phyloP scores from a whole-genome alignment of 2,888 invertebrate genomes.

The Drosophila anomelani region DNA sequence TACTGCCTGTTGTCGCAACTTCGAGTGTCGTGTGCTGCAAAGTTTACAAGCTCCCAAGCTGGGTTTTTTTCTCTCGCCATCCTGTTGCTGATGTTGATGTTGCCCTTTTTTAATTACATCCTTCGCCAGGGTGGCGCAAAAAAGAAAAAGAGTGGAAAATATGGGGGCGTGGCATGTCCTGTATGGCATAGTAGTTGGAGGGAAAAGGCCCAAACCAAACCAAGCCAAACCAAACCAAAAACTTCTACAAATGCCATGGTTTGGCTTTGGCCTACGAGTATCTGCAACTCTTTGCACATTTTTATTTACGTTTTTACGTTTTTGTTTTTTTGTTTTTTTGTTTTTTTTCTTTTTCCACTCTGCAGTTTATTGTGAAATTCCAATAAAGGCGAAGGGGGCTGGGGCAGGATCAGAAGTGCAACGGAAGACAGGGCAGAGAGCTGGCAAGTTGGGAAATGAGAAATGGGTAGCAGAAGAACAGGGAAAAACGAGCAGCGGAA shows the following conservation, averaged over 20 bases:
- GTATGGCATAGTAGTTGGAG: not conserved
- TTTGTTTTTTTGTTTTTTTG: not conserved
- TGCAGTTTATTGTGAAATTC: constrained; percentile 78
- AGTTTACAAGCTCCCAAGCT: constrained; percentile 68
- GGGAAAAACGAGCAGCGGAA: constrained; percentile 34
- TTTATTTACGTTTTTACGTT: constrained; percentile 6
- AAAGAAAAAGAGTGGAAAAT: constrained; percentile 8
- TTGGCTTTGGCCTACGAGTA: constrained; percentile 67
- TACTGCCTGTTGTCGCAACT: constrained; percentile 37
- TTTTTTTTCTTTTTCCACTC: constrained; percentile 16
- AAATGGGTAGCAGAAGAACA: constrained; percentile 29
- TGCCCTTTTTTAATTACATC: constrained; percentile 78
- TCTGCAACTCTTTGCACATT: constrained; percentile 25
- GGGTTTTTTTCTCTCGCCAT: constrained; percentile 43
- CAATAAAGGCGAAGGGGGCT: constrained; percentile 66
- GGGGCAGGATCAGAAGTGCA: constrained; percentile 36
- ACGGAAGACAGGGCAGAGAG: not conserved
- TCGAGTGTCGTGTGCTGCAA: constrained; percentile 60
- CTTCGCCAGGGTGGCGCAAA: constrained; percentile 39
- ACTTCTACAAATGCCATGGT: constrained; percentile 65
- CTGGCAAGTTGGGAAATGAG: constrained; percentile 26
- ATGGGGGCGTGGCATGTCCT: not conserved
- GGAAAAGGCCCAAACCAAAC: constrained; percentile 30
- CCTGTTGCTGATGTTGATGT: constrained; percentile 45
- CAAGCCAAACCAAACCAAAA: constrained; percentile 63